Base-by-base conservation (phyloP, 1,140 invertebrate species). In the Diabrotica undecimpunctata region DNA sequence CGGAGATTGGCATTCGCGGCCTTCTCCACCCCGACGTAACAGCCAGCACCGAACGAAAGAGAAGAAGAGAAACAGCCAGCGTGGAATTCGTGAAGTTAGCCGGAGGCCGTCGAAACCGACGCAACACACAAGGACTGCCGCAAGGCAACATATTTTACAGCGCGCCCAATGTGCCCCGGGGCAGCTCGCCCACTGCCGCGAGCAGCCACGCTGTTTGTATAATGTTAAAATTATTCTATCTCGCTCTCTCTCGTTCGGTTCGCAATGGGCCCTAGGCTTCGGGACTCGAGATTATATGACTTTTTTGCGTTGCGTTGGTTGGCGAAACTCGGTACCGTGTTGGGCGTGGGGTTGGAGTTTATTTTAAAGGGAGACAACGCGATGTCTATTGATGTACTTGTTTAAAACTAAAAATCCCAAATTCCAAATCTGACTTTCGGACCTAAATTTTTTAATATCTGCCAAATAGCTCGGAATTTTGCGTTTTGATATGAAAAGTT, bases 211-310 rank as follows among this genome's bases (percentile, higher is more conserved):
- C n/a, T 46, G 41, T 46, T 46, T 46, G 41, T 46, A 46, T 46
- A 46, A 46, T 46, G 41, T 46, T 46, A 46, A 46, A 46, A 46
- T 46, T 46, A 46, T 46, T 46, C 41, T n/a, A n/a, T 46, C 41
- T 46, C n/a, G 25, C 25, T 46, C 41, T 46, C 41, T 46, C 41
- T 46, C n/a, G 41, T 46, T 46, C 41, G 8, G 41, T 46, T 46
- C 41, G 41, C 41, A 10, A 46, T 46, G 41, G 41, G 41, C 41
- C 41, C 6, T 8, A n/a, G 41, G 41, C 41, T n/a, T 46, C n/a
- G 41, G 41, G 41, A 46, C 41, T 46, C 41, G 41, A 46, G 41
- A 46, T 46, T 46, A 46, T 46, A 46, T 46, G 41, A 46, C 41
- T 46, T 46, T 46, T 46, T 46, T 46, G 41, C 41, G 41, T 46